These are phyloP conservation scores for Limulus polyphemus DNA, from an alignment of 2,888 invertebrate species.

Conservation along the genomic window DNA sequence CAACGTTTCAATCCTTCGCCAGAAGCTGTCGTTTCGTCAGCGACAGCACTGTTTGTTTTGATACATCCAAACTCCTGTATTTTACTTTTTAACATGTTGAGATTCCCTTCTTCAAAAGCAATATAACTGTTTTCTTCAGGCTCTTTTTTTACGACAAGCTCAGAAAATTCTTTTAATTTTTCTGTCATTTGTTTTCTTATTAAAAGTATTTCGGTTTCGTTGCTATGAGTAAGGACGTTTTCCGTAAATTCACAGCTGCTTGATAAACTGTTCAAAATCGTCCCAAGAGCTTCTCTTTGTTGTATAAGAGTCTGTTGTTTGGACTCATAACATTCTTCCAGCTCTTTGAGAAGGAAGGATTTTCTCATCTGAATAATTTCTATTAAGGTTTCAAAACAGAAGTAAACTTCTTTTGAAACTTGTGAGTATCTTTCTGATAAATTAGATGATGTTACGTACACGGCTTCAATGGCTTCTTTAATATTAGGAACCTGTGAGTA, in stretches of 20 bases:
- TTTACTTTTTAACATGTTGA: constrained; percentile 29
- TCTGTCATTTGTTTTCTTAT: constrained; percentile 38
- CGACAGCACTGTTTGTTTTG: constrained; percentile 37
- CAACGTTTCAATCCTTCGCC: constrained; percentile 38
- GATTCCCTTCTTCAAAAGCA: constrained; percentile 32
- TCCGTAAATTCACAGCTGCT: constrained; percentile 41
- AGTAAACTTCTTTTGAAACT: constrained; percentile 32
- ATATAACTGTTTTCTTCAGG: constrained; percentile 37
- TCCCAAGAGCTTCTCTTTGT: constrained; percentile 36
- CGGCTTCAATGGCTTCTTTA: constrained; percentile 32
- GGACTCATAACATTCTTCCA: constrained; percentile 32
- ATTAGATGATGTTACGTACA: constrained; percentile 30
- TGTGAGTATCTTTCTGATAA: constrained; percentile 29
- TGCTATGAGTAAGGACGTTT: constrained; percentile 39
- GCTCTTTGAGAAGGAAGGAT: constrained; percentile 32
- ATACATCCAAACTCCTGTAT: constrained; percentile 34
- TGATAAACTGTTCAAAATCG: constrained; percentile 36
- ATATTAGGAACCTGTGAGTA: constrained; percentile 31
- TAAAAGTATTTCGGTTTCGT: constrained; percentile 40
- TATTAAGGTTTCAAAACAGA: constrained; percentile 34
- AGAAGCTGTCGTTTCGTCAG: constrained; percentile 36
- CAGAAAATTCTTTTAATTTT: constrained; percentile 30
- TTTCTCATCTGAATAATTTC: constrained; percentile 34
- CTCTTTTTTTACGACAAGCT: constrained; percentile 30
- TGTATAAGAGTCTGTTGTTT: constrained; percentile 35